Base-by-base conservation (phyloP, 2,888 invertebrate species). In the Ormia ochracea region DNA sequence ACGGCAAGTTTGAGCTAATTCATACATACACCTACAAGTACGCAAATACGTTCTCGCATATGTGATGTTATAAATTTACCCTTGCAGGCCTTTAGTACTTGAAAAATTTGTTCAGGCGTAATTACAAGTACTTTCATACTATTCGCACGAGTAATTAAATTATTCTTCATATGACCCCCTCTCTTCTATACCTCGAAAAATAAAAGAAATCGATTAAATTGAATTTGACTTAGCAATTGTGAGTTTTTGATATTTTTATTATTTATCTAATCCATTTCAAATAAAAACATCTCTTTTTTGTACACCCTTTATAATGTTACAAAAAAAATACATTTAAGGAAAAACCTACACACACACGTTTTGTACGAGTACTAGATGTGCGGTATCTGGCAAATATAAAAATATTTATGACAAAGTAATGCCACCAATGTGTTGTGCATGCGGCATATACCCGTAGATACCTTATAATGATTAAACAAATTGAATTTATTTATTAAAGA, bases 401-500 rank as follows among this genome's bases (percentile, higher is more conserved):
- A 56, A 58, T 69, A 41, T 21, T n/a, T 26, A 61, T 61, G 72
- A 72, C 52, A 72, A 72, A 61, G n/a, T 70, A 50, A 41, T 36
- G 54, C 48, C 59, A 59, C 38, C 59, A 31, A 70, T 63, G 19
- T 36, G 36, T 56, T 48, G 9, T 58, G 19, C 50, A 52, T 72
- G 52, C 33, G 41, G 38, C 52, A 43, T 59, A 72, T 61, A 52
- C 58, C 61, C 43, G 38, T 61, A 43, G 72, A 72, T 61, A 52
- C 58, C 61, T 52, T 26, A 26, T 19, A 59, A 33, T 61, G 68
- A 75, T 68, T 61, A 68, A 75, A 68, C 38, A 61, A 61, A 68
- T 68, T 68, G 26, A 68, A 66, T 66, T 59, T 69, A 56, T 76
- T 76, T 76, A 56, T 69, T 45, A 41, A 21, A 74, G n/a, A n/a